Conservation (phyloP, 2,888 invertebrate species). For the Acanthosepion lycidas region DNA sequence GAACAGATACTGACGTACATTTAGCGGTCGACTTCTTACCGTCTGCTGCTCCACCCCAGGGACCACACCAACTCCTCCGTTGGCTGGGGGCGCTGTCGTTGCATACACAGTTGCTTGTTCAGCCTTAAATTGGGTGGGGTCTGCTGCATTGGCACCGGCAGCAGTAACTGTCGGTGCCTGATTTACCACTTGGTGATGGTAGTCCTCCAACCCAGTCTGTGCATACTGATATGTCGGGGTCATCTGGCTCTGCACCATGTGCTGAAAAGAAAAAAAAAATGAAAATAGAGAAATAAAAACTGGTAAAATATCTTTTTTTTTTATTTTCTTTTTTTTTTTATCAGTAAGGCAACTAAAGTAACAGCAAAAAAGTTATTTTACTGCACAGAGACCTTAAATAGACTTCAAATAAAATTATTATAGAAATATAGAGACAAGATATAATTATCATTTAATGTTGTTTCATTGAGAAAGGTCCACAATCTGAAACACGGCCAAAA, state of each 20-base stretch:
- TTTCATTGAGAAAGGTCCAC: too few species aligned
- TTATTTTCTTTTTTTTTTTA: neutral
- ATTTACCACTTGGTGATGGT: slow-evolving; percentile 65
- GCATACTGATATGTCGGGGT: slow-evolving; percentile 75
- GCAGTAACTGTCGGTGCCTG: slow-evolving; percentile 63
- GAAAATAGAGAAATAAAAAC: slow-evolving; percentile 53
- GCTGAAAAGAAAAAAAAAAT: slow-evolving; percentile 82
- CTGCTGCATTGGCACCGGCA: slow-evolving; percentile 59
- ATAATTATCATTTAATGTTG: too few species aligned
- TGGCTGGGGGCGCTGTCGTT: slow-evolving; percentile 73
- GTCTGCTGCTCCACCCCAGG: slow-evolving; percentile 78
- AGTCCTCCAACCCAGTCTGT: slow-evolving; percentile 66
- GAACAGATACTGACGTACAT: slow-evolving; percentile 60
- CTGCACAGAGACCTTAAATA: too few species aligned
- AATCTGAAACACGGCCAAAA: too few species aligned
- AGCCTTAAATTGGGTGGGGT: slow-evolving; percentile 57
- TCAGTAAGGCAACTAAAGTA: too few species aligned
- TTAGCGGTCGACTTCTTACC: slow-evolving; percentile 73
- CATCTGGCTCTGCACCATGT: slow-evolving; percentile 94
- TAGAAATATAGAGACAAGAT: too few species aligned
- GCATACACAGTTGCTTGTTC: slow-evolving; percentile 63
- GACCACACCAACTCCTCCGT: slow-evolving; percentile 74
- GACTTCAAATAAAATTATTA: too few species aligned
- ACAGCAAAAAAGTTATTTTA: too few species aligned
- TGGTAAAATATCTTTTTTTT: neutral